Base-by-base conservation (phyloP, 2,888 invertebrate species). In the Drosophila prostipennis region DNA sequence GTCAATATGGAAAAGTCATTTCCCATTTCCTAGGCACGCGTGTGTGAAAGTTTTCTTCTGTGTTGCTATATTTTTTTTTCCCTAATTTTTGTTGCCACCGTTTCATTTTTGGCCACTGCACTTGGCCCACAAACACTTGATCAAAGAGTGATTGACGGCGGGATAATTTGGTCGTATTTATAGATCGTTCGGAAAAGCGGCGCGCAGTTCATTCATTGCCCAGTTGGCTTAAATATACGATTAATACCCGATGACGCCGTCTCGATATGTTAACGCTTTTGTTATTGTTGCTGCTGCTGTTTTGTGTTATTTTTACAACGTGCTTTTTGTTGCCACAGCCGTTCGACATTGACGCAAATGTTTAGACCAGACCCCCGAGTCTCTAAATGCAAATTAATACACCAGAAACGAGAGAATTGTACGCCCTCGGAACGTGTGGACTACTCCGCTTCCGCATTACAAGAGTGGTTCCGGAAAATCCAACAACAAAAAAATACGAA, bases 231-330 rank as follows among this genome's bases (percentile, higher is more conserved):
- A 40, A 61, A 61, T 61, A 54, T 11, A 32, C 59, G 46, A 29
- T 56, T 60, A 56, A 60, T 45, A 60, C 60, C 34, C 42, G 42
- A 39, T 61, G 61, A 46, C 59, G 58, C 32, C 23, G 43, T 23
- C 55, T 23, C 55, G 23, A 55, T 55, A 34, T 55, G 64, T 53
- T 63, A 53, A 52, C 64, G 64, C 52, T 64, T 46, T 59, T 59
- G 60, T 59, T 61, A 34, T 46, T 59, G 39, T 46, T 58, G 37
- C 11, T 34, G 26, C 37, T 52, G 42, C 34, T 42, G 58, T 77
- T 75, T 77, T 51, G 74, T 78, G 84, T 83, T 82, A 86, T 86
- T 83, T 83, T 82, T 82, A 82, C 87, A 82, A 86, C 78, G 76
- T 86, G 78, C 76, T 74, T 78, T 59, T 53, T 78, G 48, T 59